Conservation (phyloP, 2,888 invertebrate species). For the Latheticus oryzae region DNA sequence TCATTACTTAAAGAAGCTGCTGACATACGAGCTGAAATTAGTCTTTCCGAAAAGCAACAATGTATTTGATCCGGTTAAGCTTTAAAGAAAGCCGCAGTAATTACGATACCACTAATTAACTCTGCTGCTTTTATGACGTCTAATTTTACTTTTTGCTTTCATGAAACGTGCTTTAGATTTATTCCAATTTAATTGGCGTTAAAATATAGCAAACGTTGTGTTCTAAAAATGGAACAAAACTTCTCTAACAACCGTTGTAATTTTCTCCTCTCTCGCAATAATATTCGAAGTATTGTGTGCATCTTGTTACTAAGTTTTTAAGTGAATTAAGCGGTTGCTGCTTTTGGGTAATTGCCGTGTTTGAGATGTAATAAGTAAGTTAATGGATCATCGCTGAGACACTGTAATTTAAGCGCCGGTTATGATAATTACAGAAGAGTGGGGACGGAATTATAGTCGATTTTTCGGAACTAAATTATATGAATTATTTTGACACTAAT, state of each 20-base stretch:
- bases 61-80: conserved; percentile 25
- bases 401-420: no score
- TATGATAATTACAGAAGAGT: no score
- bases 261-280: conserved; percentile 1
- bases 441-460: no score
- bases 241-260: conserved; percentile 6
- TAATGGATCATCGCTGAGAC: conserved; percentile 25
- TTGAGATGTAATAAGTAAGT: conserved; percentile 17
- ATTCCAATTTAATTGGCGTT: conserved; percentile 40
- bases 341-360: conserved; percentile 23
- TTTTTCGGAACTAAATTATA: no score
- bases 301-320: conserved; percentile 17
- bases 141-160: conserved; percentile 32
- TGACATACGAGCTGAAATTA: conserved; percentile 30
- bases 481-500: no score
- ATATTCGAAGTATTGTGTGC: conserved; percentile 9
- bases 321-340: conserved; percentile 15
- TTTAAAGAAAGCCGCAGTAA: conserved; percentile 44
- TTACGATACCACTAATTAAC: conserved; percentile 45
- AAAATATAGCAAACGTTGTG: conserved; percentile 30
- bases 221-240: conserved; percentile 30
- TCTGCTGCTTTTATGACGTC: conserved; percentile 35
- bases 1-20: conserved; percentile 6
- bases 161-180: conserved; percentile 34
- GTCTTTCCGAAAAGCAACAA: conserved; percentile 1